Percentiles rank a stretch among this genome's conserved stretches.
phyloP scores from a whole-genome alignment of 1,140 invertebrate genomes.

The Chymomyza costata region DNA sequence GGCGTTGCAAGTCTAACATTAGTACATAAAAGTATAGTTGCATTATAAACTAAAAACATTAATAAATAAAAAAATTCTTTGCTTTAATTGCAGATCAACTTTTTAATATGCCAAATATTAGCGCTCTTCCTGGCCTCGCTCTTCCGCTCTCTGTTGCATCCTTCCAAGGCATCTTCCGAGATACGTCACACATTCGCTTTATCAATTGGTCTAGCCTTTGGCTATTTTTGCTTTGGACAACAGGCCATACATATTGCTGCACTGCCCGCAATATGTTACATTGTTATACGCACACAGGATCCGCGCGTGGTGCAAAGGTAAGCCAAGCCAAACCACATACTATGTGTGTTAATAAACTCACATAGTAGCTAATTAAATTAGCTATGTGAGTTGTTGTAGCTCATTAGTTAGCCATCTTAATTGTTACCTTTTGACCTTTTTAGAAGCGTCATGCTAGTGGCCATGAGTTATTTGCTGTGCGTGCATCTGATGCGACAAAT shows the following conservation, averaged over 20 bases:
- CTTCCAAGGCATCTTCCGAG: constrained; percentile 79
- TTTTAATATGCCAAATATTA: constrained; percentile 86
- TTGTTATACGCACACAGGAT: constrained; percentile 80
- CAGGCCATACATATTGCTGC: constrained; percentile 87
- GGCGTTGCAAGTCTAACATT: no score
- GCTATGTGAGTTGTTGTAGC: constrained; percentile 1
- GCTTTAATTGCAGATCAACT: constrained; percentile 83
- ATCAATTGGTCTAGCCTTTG: constrained; percentile 84
- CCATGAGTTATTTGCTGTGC: constrained; percentile 88
- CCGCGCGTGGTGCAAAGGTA: constrained; percentile 82
- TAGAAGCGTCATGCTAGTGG: constrained; percentile 84
- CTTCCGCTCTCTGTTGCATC: constrained; percentile 84
- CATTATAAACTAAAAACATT: not conserved
- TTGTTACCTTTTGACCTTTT: constrained; percentile 30
- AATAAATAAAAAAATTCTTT: no score
- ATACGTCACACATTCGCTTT: constrained; percentile 86
- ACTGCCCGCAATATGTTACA: constrained; percentile 85
- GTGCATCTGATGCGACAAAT: constrained; percentile 91
- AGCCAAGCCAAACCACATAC: constrained; percentile 16
- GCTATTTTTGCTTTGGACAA: constrained; percentile 92
- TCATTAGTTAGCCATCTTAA: no score
- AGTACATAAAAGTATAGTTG: not conserved
- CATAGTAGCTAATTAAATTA: constrained; percentile 9
- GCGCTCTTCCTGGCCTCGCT: constrained; percentile 85
- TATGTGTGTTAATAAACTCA: not conserved